Base-by-base conservation (phyloP, 2,797 vertebrate species). In the Oryzias sinensis region DNA sequence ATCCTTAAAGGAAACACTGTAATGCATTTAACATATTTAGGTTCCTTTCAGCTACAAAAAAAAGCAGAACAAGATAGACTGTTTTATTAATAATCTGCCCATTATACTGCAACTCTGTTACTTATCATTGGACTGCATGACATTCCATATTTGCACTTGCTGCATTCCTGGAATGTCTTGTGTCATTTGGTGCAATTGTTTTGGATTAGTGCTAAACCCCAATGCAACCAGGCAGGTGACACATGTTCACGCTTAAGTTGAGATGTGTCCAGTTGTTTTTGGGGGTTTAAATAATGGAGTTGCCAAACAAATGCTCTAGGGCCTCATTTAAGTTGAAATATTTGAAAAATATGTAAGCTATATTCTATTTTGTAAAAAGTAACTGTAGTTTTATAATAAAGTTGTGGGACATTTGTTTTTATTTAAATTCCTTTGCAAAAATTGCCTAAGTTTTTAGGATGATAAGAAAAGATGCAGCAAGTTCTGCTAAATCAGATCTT, bases 51-150 rank as follows among this genome's bases (percentile, higher is more conserved):
- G 56, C 44, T 11, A 43, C 50, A 17, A 57, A 49, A 59, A 59
- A 54, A 62, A 70, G 49, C 20, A 0, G 17, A 69, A 16, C 37
- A 25, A 65, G 46, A 40, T 66, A 69, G 65, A 53, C 55, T 54
- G 53, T 18, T 13, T 59, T 77, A 82, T 84, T 80, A 70, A 53
- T 49, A 37, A 51, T 43, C 57, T n/a, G 70, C 67, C 68, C 42
- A 40, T 22, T 53, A 50, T n/a, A 2, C 27, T 37, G 49, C 25
- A 18, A 53, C 52, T 45, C 55, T 41, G 40, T 53, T 56, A 33
- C 51, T 63, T 69, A 68, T 74, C 60, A 49, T 27, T 5, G n/a
- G 29, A 16, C 47, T 29, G 56, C 57, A 68, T 48, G 56, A 65
- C 73, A 72, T 74, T 79, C 59, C 56, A 51, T 18, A 43, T 20